A percentile compares a stretch with the other conserved stretches of the same genome.
These are phyloP conservation scores for Mormyrops attenuatus DNA, from an alignment of 2,797 vertebrate species.

Conservation along the genomic window DNA sequence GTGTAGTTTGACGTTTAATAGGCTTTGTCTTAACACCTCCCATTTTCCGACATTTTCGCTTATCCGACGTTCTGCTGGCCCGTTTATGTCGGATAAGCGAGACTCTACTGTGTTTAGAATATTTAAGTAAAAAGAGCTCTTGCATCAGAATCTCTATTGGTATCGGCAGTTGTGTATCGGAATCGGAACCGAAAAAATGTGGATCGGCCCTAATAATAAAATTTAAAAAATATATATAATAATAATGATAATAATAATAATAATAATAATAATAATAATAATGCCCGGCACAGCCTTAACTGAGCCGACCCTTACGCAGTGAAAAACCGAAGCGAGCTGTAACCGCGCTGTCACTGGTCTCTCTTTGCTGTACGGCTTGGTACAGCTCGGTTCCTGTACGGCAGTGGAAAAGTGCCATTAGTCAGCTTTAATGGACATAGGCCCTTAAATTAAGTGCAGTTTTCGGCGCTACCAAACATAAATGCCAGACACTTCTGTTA, in stretches of 20 bases:
- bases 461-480: not conserved
- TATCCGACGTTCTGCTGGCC: too few relatives aligned
- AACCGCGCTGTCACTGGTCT: not conserved
- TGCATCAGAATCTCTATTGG: not conserved
- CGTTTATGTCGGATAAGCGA: too few relatives aligned
- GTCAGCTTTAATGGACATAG: not conserved
- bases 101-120: too few relatives aligned
- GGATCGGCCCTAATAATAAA: too few relatives aligned
- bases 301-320: not conserved
- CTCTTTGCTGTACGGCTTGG: not conserved
- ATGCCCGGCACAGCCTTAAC: not conserved
- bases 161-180: not conserved
- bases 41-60: too few relatives aligned
- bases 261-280: not conserved
- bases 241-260: not conserved
- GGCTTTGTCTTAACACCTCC: too few relatives aligned
- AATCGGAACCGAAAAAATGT: not conserved
- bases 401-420: not conserved
- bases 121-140: not conserved
- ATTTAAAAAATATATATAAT: too few relatives aligned
- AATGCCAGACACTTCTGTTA: not conserved
- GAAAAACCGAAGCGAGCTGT: not conserved
- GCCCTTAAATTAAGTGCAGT: not conserved
- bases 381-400: not conserved
- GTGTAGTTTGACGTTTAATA: too few relatives aligned